Conservation (phyloP, 92 coral and sea anemone genomes). For the Umimayanthus kanabou region DNA sequence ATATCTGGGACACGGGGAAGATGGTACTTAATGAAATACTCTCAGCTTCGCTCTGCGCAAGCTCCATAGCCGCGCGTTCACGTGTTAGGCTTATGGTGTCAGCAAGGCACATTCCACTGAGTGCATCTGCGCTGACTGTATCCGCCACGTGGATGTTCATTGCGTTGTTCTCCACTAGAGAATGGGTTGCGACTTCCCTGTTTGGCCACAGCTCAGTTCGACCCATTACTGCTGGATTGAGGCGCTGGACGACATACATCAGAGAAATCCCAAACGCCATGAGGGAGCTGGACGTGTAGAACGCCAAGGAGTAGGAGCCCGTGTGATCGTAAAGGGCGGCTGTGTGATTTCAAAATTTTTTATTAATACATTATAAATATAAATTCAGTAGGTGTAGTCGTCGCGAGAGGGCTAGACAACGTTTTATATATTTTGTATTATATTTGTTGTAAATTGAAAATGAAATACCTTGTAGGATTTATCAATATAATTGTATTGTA, state of each 20-base stretch:
- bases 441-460: too few species aligned
- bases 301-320: conserved; percentile 63
- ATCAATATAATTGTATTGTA: too few species aligned
- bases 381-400: too few species aligned
- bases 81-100: neutral
- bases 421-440: too few species aligned
- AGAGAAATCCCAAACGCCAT: conserved; percentile 60
- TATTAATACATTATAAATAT: neutral
- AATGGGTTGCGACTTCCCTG: neutral
- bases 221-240: conserved; percentile 50
- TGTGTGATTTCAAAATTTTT: neutral
- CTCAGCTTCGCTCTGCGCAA: conserved; percentile 19
- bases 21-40: conserved; percentile 17
- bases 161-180: neutral
- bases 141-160: neutral
- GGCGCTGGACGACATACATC: conserved; percentile 71
- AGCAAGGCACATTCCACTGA: conserved; percentile 24
- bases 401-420: too few species aligned
- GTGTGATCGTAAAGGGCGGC: conserved; percentile 72
- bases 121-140: conserved; percentile 10
- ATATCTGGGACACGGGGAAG: neutral
- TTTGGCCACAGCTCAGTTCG: conserved; percentile 11
- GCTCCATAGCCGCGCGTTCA: neutral
- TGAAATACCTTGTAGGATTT: too few species aligned
- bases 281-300: conserved; percentile 55